A percentile compares a stretch with the other conserved stretches of the same genome.
Evolutionary conservation across 1,140 invertebrate genomes (phyloP).

Genomic region (Pemphigus obesinymphae): DNA sequence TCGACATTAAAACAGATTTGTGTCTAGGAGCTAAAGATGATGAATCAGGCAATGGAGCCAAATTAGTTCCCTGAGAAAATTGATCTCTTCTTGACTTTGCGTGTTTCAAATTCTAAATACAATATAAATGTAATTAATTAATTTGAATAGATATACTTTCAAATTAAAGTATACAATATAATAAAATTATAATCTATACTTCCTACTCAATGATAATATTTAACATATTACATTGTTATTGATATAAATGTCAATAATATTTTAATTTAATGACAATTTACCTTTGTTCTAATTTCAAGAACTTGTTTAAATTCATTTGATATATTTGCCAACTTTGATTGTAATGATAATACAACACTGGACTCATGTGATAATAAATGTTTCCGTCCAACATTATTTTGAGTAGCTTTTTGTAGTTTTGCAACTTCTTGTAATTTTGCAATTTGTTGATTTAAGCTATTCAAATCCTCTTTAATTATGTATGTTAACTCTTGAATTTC

Average conservation of each 20-base stretch:
- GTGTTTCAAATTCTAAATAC: constrained; percentile 78
- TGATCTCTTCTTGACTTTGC: constrained; percentile 90
- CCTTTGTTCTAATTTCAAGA: constrained; percentile 75
- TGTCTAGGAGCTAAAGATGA: constrained; percentile 48
- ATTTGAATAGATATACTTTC: neutral
- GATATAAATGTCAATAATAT: neutral
- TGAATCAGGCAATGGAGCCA: constrained; percentile 15
- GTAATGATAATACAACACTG: constrained; percentile 87
- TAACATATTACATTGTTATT: no score
- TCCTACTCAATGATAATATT: no score
- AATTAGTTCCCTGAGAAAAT: constrained; percentile 61
- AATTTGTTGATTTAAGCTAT: constrained; percentile 93
- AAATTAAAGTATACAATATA: neutral
- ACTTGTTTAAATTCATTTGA: constrained; percentile 93
- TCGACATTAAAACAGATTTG: constrained; percentile 57
- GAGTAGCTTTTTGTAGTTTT: constrained; percentile 58
- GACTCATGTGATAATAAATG: constrained; percentile 93
- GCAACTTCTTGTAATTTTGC: constrained; percentile 77
- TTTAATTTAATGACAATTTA: constrained; percentile 48
- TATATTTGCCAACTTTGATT: constrained; percentile 94
- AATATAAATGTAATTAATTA: neutral
- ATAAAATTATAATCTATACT: no score
- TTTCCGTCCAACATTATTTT: constrained; percentile 58
- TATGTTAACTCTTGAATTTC: constrained; percentile 98
- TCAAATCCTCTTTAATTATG: constrained; percentile 95